Conservation (phyloP, 1,140 invertebrate genomes). For the Drosophila miranda region DNA sequence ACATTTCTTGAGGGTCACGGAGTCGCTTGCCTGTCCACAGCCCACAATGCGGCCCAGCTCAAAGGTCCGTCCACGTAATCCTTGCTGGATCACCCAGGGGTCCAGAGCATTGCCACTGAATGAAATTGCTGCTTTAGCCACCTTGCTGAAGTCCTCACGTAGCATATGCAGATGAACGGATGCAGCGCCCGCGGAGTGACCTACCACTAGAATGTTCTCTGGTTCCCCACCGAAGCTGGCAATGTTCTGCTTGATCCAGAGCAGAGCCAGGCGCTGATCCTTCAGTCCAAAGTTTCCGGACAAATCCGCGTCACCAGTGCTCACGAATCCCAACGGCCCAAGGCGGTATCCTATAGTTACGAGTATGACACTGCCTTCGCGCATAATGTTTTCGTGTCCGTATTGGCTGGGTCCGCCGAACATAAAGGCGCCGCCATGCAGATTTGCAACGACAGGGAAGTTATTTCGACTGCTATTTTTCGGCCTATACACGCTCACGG, state of each 20-base stretch:
- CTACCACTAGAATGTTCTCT: conserved; percentile 84
- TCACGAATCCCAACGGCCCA: conserved; percentile 85
- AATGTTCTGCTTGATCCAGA: conserved; percentile 86
- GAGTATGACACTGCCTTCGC: conserved; percentile 84
- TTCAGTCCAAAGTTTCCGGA: conserved; percentile 87
- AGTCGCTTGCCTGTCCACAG: conserved; percentile 82
- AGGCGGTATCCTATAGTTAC: conserved; percentile 87
- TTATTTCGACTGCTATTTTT: conserved; percentile 45
- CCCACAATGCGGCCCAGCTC: conserved; percentile 84
- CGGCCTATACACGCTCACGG: conserved; percentile 79
- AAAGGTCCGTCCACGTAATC: conserved; percentile 84
- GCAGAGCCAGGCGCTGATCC: conserved; percentile 86
- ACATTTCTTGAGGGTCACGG: conserved; percentile 84
- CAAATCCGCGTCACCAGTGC: conserved; percentile 84
- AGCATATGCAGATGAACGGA: conserved; percentile 87
- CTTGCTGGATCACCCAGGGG: conserved; percentile 82
- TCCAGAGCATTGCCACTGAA: conserved; percentile 68
- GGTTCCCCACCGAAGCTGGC: conserved; percentile 85
- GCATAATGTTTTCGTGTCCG: conserved; percentile 85
- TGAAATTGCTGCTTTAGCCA: conserved; percentile 59
- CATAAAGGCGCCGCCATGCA: conserved; percentile 84
- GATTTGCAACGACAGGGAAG: conserved; percentile 83
- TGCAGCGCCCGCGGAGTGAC: conserved; percentile 85
- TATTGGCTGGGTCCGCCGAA: conserved; percentile 82
- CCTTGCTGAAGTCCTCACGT: conserved; percentile 76